phyloP scores from a whole-genome alignment of 1,140 invertebrate species.

The Pantala flavescens region DNA sequence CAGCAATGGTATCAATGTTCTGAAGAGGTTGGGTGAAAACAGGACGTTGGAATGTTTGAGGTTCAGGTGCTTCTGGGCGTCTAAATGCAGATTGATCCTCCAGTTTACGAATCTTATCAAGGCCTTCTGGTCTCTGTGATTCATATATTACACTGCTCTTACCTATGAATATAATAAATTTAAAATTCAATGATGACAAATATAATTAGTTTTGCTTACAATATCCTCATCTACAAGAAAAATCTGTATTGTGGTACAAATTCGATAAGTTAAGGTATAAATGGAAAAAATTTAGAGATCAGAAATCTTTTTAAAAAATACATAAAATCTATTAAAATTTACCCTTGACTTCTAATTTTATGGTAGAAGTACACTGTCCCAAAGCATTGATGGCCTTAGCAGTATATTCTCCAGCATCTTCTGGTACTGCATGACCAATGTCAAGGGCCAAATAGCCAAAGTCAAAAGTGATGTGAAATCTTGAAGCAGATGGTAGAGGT shows the following conservation, averaged over 20 bases:
- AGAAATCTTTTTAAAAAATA: too few relatives aligned
- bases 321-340: constrained; percentile 15
- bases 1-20: constrained; percentile 78
- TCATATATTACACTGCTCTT: constrained; percentile 85
- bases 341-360: constrained; percentile 56
- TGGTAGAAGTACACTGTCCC: constrained; percentile 73
- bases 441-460: constrained; percentile 92
- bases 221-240: too few relatives aligned
- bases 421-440: constrained; percentile 76
- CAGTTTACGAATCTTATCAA: constrained; percentile 86
- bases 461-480: constrained; percentile 89
- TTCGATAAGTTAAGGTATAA: too few relatives aligned
- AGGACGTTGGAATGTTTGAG: constrained; percentile 77
- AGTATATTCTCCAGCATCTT: constrained; percentile 90
- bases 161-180: constrained; percentile 42
- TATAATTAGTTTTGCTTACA: too few relatives aligned
- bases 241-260: too few relatives aligned
- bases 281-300: too few relatives aligned
- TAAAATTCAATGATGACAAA: too few relatives aligned
- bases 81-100: constrained; percentile 72
- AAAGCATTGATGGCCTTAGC: constrained; percentile 79
- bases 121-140: constrained; percentile 88
- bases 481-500: constrained; percentile 69
- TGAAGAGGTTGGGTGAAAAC: constrained; percentile 91
- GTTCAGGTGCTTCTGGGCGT: constrained; percentile 65